A percentile compares a stretch with the other conserved stretches of the same genome.
These are phyloP conservation scores for Dufourea novaeangliae DNA, from an alignment of 1,140 invertebrate genomes.

Conservation along the genomic window DNA sequence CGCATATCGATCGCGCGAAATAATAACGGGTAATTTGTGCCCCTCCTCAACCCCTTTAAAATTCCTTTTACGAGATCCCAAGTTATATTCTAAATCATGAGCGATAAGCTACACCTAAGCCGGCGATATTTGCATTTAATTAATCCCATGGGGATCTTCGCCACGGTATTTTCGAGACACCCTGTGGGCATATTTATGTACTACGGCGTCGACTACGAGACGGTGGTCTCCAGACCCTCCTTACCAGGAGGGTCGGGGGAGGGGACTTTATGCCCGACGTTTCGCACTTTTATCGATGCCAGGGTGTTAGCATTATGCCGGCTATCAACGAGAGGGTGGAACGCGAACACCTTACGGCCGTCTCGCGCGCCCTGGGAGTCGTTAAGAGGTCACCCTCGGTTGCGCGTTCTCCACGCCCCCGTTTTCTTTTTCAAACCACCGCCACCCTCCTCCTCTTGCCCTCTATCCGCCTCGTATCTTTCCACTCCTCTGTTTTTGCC, in stretches of 20 bases:
- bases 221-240: slow-evolving; percentile 28
- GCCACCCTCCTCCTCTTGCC: neutral
- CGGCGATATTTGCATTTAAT: slow-evolving; percentile 49
- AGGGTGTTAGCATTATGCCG: slow-evolving; percentile 69
- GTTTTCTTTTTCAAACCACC: slow-evolving; percentile 6
- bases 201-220: slow-evolving; percentile 11
- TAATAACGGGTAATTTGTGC: slow-evolving; percentile 35
- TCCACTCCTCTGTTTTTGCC: neutral
- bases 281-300: slow-evolving; percentile 70
- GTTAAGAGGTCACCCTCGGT: slow-evolving; percentile 66
- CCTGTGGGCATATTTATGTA: slow-evolving; percentile 54
- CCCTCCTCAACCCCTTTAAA: neutral
- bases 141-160: slow-evolving; percentile 24
- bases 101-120: slow-evolving; percentile 43
- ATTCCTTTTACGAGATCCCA: too few relatives aligned
- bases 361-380: slow-evolving; percentile 58
- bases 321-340: slow-evolving; percentile 68
- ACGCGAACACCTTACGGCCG: slow-evolving; percentile 46
- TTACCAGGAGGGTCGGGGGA: too few relatives aligned
- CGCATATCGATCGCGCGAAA: slow-evolving; percentile 24
- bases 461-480: neutral
- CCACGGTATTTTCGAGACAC: slow-evolving; percentile 21
- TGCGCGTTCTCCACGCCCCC: slow-evolving; percentile 19
- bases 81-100: slow-evolving; percentile 46
- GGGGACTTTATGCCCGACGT: slow-evolving; percentile 64